Evolutionary conservation across 2,888 invertebrate species (phyloP), one percentile per base, ranked within the genome.

Genomic region (Lithophane semibrunnea): DNA sequence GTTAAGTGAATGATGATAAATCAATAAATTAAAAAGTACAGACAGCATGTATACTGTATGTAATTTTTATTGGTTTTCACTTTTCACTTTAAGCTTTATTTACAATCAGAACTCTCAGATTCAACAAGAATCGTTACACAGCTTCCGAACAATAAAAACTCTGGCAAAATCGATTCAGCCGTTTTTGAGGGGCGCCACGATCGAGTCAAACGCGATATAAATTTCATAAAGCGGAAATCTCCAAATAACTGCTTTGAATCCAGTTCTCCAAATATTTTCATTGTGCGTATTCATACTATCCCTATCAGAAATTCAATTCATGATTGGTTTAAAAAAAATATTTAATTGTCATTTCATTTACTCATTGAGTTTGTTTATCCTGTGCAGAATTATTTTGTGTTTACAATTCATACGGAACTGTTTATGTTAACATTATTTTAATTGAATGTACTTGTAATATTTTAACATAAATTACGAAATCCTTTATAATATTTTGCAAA

Each of bases 191-290:
- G n/a, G 49, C 10, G 8, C 16, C 18, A 8, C n/a, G n/a, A 54
- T 54, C 18, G 9, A 66, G 42, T 78, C n/a, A 18, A 81, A 49
- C 2, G 10, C 24, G 52, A 80, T 80, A 79, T 70, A 61, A 70
- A 58, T 12, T 54, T 21, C 75, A 56, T 77, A 75, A 77, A 75
- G 82, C 75, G 10, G n/a, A 74, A 67, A 71, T 67, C 5, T 24
- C 13, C 24, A 67, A 67, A 67, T 44, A 58, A 47, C 18, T 58
- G 44, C 4, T 18, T 84, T 64, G n/a, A 47, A 42, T 58, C 13
- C 58, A 61, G 24, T 61, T 56, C 60, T 24, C 2, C 12, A 67
- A 70, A 58, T 52, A 66, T 66, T 70, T 66, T 42, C n/a, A 61
- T 29, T 56, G 54, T 83, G n/a, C 13, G n/a, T 37, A 52, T 24